phyloP scores from a whole-genome alignment of 1,140 invertebrate species.

The Thalassaphorura encarpata region DNA sequence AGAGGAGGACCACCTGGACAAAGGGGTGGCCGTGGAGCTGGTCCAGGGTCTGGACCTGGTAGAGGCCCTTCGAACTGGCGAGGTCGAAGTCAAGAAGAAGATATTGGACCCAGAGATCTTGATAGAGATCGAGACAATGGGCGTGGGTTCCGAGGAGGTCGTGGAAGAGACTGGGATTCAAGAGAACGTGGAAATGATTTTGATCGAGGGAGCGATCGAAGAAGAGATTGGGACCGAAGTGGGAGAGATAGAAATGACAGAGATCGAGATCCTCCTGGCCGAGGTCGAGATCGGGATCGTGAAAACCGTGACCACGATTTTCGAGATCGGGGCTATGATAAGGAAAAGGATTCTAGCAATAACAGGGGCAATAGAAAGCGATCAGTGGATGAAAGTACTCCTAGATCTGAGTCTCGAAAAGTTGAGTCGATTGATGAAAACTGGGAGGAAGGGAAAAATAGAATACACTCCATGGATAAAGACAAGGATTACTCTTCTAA shows the following conservation, averaged over 20 bases:
- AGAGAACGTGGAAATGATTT: conserved; percentile 25
- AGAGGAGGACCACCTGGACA: conserved; percentile 13
- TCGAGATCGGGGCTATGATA: not conserved
- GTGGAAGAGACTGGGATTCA: conserved; percentile 25
- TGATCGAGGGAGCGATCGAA: conserved; percentile 25
- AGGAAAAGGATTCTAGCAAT: conserved; percentile 4
- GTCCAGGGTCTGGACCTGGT: conserved; percentile 21
- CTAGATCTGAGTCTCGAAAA: not conserved
- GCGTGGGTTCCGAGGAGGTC: conserved; percentile 25
- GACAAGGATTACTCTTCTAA: not conserved
- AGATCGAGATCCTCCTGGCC: not conserved
- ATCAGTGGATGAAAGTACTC: not conserved
- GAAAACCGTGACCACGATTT: no score
- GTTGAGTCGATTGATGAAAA: conserved; percentile 8
- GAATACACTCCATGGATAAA: not conserved
- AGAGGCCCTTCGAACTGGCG: conserved; percentile 20
- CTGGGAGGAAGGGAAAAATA: conserved; percentile 8
- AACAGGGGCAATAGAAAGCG: not conserved
- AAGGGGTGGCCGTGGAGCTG: conserved; percentile 8
- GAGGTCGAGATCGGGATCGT: conserved; percentile 5
- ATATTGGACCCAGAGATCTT: conserved; percentile 2
- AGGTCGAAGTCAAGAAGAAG: conserved; percentile 19
- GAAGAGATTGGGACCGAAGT: not conserved
- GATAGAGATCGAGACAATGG: conserved; percentile 16
- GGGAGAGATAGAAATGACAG: conserved; percentile 12